These are phyloP conservation scores for Hermetia illucens DNA, from an alignment of 1,140 invertebrate species.

Conservation along the genomic window DNA sequence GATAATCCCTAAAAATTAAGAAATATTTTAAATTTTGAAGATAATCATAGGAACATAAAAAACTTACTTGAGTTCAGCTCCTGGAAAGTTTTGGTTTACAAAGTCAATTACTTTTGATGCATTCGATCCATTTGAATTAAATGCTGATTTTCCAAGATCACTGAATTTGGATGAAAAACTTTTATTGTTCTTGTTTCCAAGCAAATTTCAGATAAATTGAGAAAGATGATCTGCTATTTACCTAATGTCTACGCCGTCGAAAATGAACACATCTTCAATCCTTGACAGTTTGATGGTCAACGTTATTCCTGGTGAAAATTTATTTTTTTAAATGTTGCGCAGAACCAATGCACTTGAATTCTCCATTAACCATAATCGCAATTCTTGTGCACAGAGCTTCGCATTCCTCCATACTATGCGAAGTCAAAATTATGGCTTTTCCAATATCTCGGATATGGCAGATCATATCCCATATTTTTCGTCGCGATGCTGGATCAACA, in stretches of 20 bases:
- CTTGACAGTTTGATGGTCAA: constrained; percentile 23
- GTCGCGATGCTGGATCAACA: constrained; percentile 71
- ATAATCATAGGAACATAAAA: background rate
- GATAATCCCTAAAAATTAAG: constrained; percentile 47
- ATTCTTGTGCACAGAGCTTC: constrained; percentile 73
- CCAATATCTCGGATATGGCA: constrained; percentile 42
- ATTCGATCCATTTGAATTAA: too few species aligned
- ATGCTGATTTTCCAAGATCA: too few species aligned
- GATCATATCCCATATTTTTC: constrained; percentile 63
- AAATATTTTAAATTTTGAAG: constrained; percentile 3
- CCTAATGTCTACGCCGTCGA: too few species aligned
- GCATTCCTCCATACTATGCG: constrained; percentile 77
- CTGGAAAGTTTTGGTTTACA: constrained; percentile 30
- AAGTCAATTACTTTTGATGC: constrained; percentile 29
- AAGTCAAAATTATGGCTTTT: constrained; percentile 61
- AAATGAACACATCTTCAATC: too few species aligned
- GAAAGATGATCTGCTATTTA: too few species aligned
- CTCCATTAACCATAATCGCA: constrained; percentile 79
- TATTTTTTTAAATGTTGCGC: constrained; percentile 54
- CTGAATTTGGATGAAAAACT: too few species aligned
- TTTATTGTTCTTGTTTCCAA: too few species aligned
- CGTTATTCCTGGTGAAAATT: constrained; percentile 51
- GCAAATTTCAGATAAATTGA: too few species aligned
- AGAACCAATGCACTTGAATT: constrained; percentile 55
- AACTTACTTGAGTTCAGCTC: constrained; percentile 31